These are phyloP conservation scores for Pteronura brasiliensis DNA, from an alignment of 2,113 vertebrate genomes.

Conservation along the genomic window DNA sequence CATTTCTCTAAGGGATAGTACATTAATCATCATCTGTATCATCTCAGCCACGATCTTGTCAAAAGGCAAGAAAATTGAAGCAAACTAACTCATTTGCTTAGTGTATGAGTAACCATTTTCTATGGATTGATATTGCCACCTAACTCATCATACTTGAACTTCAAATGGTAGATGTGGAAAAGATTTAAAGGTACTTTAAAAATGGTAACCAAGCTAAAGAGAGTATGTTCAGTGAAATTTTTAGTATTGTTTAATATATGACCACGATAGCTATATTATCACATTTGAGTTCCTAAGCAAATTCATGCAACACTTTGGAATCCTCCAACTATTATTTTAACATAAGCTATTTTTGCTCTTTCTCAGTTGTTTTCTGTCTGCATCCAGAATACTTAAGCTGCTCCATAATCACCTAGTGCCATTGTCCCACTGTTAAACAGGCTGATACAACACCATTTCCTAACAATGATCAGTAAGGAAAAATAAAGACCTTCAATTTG, in stretches of 20 bases:
- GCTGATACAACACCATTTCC: not conserved
- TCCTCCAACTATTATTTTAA: not conserved
- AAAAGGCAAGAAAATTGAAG: not conserved
- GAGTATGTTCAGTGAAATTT: not conserved
- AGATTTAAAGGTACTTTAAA: not conserved
- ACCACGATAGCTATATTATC: not conserved
- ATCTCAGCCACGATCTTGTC: not conserved
- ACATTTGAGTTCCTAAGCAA: not conserved
- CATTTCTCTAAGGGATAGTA: not conserved
- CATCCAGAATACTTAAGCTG: not conserved
- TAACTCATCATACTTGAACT: not conserved
- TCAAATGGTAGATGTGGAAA: not conserved
- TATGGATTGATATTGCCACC: not conserved
- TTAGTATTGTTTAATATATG: not conserved
- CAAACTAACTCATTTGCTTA: not conserved
- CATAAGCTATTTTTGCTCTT: not conserved
- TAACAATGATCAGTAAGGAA: not conserved
- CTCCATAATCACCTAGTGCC: accelerated
- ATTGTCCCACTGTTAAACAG: not conserved
- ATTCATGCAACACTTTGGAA: not conserved
- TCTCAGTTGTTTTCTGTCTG: not conserved
- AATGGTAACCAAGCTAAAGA: not conserved
- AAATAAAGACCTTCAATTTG: not conserved
- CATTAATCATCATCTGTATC: not conserved
- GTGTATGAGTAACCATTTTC: not conserved